A percentile compares a stretch with the other conserved stretches of the same genome.
Conservation (phyloP, 2,888 invertebrate species). For the Lasioglossum oenotherae region DNA sequence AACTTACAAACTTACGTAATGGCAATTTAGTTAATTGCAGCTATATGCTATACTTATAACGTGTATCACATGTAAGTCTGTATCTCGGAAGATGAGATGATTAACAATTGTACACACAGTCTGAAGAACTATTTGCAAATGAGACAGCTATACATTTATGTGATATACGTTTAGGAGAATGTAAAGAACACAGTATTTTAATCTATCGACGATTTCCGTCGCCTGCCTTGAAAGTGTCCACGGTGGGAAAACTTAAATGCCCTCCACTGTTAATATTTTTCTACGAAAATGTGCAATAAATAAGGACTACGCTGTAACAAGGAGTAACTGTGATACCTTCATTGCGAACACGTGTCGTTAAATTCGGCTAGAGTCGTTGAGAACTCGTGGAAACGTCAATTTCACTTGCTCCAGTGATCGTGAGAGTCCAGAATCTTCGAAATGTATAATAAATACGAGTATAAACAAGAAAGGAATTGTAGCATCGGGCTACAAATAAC, state of each 20-base stretch:
- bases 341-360: background rate
- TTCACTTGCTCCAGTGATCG: background rate
- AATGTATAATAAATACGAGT: background rate
- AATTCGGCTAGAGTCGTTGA: constrained; percentile 35
- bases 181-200: constrained; percentile 33
- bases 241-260: constrained; percentile 5
- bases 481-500: constrained; percentile 34
- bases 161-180: constrained; percentile 35
- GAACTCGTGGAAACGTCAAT: background rate
- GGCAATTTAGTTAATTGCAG: constrained; percentile 4
- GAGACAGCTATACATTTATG: constrained; percentile 29
- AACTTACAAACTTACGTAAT: constrained; percentile 3
- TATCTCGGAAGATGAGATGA: constrained; percentile 22
- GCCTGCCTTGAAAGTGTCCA: constrained; percentile 18
- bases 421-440: background rate
- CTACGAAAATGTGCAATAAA: constrained; percentile 60
- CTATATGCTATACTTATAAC: constrained; percentile 26
- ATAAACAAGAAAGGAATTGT: constrained; percentile 17
- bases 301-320: constrained; percentile 20
- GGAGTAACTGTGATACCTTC: background rate
- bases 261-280: constrained; percentile 46
- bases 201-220: constrained; percentile 40
- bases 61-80: constrained; percentile 10
- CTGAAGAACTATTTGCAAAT: constrained; percentile 38
- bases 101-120: constrained; percentile 18